Percentiles rank a stretch among this genome's conserved stretches.
These are phyloP conservation scores for Grallaria varia DNA, from an alignment of 2,113 vertebrate genomes.

Conservation along the genomic window DNA sequence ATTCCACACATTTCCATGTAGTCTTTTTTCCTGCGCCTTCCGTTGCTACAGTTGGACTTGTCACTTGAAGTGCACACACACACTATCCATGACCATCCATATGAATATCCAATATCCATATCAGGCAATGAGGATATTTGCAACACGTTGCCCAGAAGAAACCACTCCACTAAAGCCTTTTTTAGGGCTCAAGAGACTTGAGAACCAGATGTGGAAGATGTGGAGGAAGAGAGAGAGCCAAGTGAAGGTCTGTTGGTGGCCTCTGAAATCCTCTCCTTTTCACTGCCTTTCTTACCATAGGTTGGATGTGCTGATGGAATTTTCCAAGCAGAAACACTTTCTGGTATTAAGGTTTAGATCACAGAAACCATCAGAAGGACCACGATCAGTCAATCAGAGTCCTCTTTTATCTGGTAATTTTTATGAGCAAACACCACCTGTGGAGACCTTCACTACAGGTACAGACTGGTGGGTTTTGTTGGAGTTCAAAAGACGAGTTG, in stretches of 20 bases:
- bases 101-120: neutral
- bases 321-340: neutral
- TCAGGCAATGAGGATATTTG: neutral
- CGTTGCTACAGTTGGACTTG: neutral
- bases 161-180: neutral
- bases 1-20: neutral
- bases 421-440: neutral
- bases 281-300: neutral
- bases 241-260: neutral
- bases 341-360: neutral
- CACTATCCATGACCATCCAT: neutral
- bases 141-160: neutral
- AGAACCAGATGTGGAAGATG: neutral
- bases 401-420: neutral
- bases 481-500: neutral
- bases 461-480: neutral
- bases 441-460: neutral
- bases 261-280: neutral
- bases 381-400: neutral
- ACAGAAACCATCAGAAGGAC: neutral
- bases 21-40: neutral
- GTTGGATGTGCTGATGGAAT: neutral
- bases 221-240: neutral
- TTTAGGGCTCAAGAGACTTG: neutral
- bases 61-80: neutral